These are phyloP conservation scores for Phainopepla nitens DNA, from an alignment of 2,113 vertebrate genomes.

Conservation along the genomic window DNA sequence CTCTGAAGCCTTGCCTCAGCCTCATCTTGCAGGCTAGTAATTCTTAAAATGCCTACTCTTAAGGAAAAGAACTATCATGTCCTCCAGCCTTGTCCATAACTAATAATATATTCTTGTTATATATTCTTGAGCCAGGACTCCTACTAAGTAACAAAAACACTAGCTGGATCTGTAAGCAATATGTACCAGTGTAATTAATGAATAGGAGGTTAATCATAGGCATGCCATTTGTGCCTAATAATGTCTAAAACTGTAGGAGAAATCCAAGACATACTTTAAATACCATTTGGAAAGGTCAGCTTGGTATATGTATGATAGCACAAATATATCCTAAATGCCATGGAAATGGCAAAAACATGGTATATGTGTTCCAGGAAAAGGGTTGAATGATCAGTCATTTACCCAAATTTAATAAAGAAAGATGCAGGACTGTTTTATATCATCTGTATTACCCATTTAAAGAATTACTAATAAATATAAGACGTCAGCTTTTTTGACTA, in stretches of 20 bases:
- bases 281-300: slow-evolving; percentile 11
- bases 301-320: slow-evolving; percentile 6
- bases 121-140: not conserved
- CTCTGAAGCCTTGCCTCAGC: not conserved
- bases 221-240: not conserved
- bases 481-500: not conserved
- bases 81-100: not conserved
- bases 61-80: not conserved
- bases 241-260: not conserved
- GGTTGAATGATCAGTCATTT: not conserved
- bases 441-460: not conserved
- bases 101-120: not conserved
- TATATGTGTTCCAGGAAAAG: not conserved
- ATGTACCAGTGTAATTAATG: not conserved
- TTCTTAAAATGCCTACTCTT: not conserved
- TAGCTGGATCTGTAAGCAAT: not conserved
- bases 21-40: not conserved
- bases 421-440: not conserved
- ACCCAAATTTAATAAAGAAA: not conserved
- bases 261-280: not conserved
- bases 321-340: slow-evolving; percentile 7
- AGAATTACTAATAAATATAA: not conserved
- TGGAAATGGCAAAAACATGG: not conserved
- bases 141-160: not conserved
- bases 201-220: not conserved